phyloP scores from a whole-genome alignment of 2,888 invertebrate species.

The Tenthredo livida region DNA sequence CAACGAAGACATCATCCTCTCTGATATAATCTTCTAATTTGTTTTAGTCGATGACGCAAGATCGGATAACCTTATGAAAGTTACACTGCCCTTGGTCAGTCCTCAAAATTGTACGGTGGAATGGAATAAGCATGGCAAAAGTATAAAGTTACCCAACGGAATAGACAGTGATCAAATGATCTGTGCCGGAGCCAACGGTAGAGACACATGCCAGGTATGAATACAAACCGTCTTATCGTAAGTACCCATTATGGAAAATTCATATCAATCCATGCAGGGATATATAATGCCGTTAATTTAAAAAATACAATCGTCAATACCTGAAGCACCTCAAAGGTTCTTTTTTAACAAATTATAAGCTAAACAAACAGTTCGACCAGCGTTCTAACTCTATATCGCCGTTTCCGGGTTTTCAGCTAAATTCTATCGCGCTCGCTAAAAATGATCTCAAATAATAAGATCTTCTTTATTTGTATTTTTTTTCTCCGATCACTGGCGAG shows the following conservation, averaged over 20 bases:
- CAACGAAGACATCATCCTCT: neutral
- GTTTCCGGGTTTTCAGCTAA: no score
- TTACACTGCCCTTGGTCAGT: constrained; percentile 77
- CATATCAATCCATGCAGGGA: no score
- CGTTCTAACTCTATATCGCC: no score
- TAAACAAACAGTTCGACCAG: no score
- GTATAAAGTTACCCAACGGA: constrained; percentile 73
- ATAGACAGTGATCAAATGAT: constrained; percentile 79
- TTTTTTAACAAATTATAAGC: no score
- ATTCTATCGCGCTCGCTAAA: no score
- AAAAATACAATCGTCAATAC: no score
- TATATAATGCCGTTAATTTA: no score
- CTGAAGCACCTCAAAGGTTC: no score
- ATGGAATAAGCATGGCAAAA: constrained; percentile 67
- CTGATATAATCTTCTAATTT: constrained; percentile 24
- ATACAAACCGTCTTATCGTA: neutral
- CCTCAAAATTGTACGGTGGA: constrained; percentile 74
- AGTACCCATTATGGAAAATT: no score
- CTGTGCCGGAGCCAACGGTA: constrained; percentile 79
- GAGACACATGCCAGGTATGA: constrained; percentile 80
- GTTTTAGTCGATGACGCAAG: constrained; percentile 68
- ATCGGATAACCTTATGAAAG: constrained; percentile 78
- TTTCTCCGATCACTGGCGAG: neutral
- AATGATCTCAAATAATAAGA: no score
- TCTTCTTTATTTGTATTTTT: no score